Conservation (phyloP, 2,888 invertebrate species). For the Odontothrips loti region DNA sequence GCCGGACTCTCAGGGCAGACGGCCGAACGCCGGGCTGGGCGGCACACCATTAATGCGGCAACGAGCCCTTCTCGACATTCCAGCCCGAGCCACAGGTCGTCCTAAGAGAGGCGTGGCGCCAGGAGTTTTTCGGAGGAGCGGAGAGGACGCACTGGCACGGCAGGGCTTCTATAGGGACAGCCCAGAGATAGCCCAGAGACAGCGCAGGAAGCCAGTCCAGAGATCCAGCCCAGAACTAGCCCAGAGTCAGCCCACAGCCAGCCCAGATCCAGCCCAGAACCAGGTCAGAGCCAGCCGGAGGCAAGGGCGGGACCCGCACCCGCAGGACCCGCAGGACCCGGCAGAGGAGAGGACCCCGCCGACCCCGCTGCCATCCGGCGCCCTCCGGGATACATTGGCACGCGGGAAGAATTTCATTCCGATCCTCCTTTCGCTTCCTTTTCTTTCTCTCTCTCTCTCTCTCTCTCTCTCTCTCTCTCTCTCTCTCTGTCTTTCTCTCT, state of each 20-base stretch:
- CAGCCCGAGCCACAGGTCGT: background rate
- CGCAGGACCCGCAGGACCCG: background rate
- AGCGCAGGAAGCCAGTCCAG: no score
- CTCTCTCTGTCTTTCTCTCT: background rate
- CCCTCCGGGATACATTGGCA: background rate
- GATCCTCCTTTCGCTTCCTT: background rate
- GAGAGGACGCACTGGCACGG: no score
- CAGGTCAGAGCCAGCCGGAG: background rate
- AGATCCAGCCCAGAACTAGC: no score
- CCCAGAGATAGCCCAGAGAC: no score
- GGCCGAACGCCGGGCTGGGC: no score
- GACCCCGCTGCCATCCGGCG: background rate
- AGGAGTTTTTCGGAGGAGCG: no score
- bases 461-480: background rate
- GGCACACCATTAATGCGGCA: background rate
- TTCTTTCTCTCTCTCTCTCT: background rate
- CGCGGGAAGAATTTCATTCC: conserved; percentile 21
- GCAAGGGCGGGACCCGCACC: background rate
- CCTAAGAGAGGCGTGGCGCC: background rate
- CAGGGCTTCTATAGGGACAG: no score
- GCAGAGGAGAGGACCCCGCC: background rate
- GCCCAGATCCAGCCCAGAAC: no score
- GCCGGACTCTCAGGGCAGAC: no score
- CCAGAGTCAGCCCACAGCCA: no score
- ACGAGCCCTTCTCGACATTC: background rate